Evolutionary conservation across 2,888 invertebrate species (phyloP).

Genomic region (Disparrhopalites patrizii): DNA sequence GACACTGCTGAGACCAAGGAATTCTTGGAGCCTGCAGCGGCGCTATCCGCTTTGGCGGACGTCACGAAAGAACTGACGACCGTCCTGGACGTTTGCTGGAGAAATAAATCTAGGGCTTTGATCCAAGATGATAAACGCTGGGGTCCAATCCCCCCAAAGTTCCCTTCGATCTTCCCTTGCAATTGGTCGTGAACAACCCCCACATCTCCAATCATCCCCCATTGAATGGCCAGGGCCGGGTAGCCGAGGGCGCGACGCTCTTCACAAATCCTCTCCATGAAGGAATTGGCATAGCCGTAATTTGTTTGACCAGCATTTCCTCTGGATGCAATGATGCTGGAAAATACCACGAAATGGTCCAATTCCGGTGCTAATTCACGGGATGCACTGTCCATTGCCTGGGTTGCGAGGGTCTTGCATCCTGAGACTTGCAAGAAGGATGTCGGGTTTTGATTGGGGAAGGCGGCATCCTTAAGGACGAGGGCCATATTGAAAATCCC

Average conservation of each 20-base stretch:
- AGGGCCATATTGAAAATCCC: slow-evolving; percentile 60
- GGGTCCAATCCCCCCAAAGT: slow-evolving; percentile 71
- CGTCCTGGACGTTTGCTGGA: slow-evolving; percentile 61
- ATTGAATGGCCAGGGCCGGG: slow-evolving; percentile 58
- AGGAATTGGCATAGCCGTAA: slow-evolving; percentile 60
- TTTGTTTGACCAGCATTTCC: slow-evolving; percentile 60
- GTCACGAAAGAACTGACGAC: slow-evolving; percentile 80
- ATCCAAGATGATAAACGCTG: slow-evolving; percentile 81
- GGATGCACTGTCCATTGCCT: slow-evolving; percentile 55
- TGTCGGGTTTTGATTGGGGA: slow-evolving; percentile 54
- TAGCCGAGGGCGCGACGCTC: slow-evolving; percentile 52
- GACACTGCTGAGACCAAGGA: slow-evolving; percentile 67
- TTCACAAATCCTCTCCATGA: slow-evolving; percentile 59
- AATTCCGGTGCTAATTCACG: slow-evolving; percentile 51
- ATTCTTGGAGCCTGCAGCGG: slow-evolving; percentile 28
- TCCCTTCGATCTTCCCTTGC: slow-evolving; percentile 56
- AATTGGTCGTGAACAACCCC: slow-evolving; percentile 58
- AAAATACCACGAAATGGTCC: slow-evolving; percentile 58
- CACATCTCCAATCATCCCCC: slow-evolving; percentile 61
- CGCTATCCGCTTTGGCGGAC: slow-evolving; percentile 66
- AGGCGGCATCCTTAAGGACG: slow-evolving; percentile 54
- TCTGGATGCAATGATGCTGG: slow-evolving; percentile 58
- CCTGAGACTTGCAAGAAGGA: slow-evolving; percentile 53
- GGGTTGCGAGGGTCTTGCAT: slow-evolving; percentile 57
- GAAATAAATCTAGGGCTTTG: slow-evolving; percentile 61